Base-by-base conservation (phyloP, 2,113 vertebrate genomes). In the Melierax canorus region DNA sequence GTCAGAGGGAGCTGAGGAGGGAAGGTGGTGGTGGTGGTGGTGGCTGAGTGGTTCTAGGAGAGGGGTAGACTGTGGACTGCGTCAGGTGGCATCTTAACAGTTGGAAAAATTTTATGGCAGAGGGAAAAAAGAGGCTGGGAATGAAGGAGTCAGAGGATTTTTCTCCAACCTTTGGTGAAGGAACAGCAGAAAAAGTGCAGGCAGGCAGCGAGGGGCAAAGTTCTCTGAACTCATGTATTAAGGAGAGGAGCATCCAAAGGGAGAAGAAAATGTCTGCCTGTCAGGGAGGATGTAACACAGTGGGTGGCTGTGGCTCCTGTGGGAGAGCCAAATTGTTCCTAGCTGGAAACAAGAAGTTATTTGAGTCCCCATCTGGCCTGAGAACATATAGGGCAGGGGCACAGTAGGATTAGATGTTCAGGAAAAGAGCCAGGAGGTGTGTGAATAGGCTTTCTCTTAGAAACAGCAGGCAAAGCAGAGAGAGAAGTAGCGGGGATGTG, bases 321-420 rank as follows among this genome's bases (percentile, higher is more conserved):
- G 76, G 64, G 75, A 89, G 83, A 78, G 45, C 41, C 36, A 91
- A 74, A 88, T 95, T 93, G 68, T 67, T 96, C 88, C 62, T 74
- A 87, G 86, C 86, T 91, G 95, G 92, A 96, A 87, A 78, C 64
- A 78, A 86, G 34, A 92, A 91, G 72, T 73, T 60, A 92, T 88
- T 66, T 88, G 72, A 77, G 34, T 68, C 26, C 59, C 94, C 76
- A 89, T 94, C 88, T 97, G 94, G 88, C 68, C 80, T 78, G 55
- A 63, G 68, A 93, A 89, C 43, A 18, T 74, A 56, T 6, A 81
- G 64, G 71, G 34, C 55, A 87, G 75, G 43, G 34, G 13, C 88
- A 91, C 38, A 87, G 86, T 86, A 77, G 76, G 90, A 80, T 64
- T 74, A 81, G 64, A 92, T 38, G 32, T 56, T 80, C 66, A 87